Base-by-base conservation (phyloP, 2,113 vertebrate genomes). In the Amblyornis subalaris region DNA sequence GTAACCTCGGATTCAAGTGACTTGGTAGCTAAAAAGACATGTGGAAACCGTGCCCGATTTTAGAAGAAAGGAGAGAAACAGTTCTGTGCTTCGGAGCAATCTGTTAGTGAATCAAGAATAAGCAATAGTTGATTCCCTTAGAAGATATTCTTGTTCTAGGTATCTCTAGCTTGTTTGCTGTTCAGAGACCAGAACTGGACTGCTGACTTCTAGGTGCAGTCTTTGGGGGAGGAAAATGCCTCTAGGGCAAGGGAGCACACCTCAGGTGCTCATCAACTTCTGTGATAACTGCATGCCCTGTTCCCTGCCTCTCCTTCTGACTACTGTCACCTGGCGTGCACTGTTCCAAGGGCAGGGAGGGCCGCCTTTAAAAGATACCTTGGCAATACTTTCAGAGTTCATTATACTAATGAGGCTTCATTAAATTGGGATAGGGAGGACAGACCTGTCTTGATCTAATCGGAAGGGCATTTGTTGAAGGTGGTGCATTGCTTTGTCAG, bases 31-130 rank as follows among this genome's bases (percentile, higher is more conserved):
- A 47, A 53, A 64, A 51, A 69, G 47, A 65, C 9, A 28, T 33
- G 21, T 29, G 14, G 45, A 61, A 81, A 40, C 26, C 0, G 0
- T 18, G 28, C 7, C 57, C 0, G 1, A 3, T 33, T 72, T 47
- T 8, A 74, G 62, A 77, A 77, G 13, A 75, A 79, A 31, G 33
- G n/a, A 47, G 7, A 74, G 18, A 16, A 70, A 31, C 33, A 50
- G 24, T 2, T 1, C 35, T 47, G 24, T 91, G 45, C 38, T 89
- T 72, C 79, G n/a, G 25, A 88, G 33, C 62, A 87, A 35, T 50
- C 48, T 72, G 1, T 76, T 38, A 91, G 50, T 35, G 40, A 57
- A 40, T n/a, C 1, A 6, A 57, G 24, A 62, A 23, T 24, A 82
- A 65, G 25, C 33, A 91, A 10, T 65, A 75, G 36, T 28, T 42